A percentile compares a stretch with the other conserved stretches of the same genome.
These are phyloP conservation scores for Heliconius sara DNA, from an alignment of 2,888 invertebrate species.

Conservation along the genomic window DNA sequence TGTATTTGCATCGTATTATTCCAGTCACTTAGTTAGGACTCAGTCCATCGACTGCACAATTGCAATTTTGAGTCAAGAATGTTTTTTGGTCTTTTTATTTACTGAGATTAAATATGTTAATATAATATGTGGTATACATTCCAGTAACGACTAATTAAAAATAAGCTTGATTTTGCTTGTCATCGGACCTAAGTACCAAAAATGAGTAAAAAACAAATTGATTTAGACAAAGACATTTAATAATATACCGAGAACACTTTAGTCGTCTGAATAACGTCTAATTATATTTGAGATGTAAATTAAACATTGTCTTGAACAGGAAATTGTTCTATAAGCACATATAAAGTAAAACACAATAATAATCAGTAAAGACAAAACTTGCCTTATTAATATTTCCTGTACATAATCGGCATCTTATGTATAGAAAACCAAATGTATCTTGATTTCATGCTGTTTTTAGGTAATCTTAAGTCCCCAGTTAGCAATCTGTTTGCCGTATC, in stretches of 20 bases:
- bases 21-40: neutral
- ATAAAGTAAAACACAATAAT: too few relatives aligned
- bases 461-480: neutral
- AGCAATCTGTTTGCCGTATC: neutral
- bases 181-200: too few relatives aligned
- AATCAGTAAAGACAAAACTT: too few relatives aligned
- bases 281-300: neutral
- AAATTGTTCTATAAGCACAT: neutral
- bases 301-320: neutral
- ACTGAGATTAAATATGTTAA: neutral
- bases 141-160: neutral
- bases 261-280: neutral
- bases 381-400: too few relatives aligned
- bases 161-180: too few relatives aligned
- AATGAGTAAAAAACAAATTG: too few relatives aligned
- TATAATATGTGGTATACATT: neutral
- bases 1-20: constrained; percentile 13
- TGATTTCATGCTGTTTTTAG: neutral
- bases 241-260: neutral
- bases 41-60: neutral
- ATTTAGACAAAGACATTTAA: too few relatives aligned
- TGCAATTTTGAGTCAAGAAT: neutral
- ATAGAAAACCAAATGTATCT: too few relatives aligned
- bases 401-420: too few relatives aligned
- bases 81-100: neutral